phyloP scores from a whole-genome alignment of 2,797 vertebrate genomes.

The Rhinophrynus dorsalis region DNA sequence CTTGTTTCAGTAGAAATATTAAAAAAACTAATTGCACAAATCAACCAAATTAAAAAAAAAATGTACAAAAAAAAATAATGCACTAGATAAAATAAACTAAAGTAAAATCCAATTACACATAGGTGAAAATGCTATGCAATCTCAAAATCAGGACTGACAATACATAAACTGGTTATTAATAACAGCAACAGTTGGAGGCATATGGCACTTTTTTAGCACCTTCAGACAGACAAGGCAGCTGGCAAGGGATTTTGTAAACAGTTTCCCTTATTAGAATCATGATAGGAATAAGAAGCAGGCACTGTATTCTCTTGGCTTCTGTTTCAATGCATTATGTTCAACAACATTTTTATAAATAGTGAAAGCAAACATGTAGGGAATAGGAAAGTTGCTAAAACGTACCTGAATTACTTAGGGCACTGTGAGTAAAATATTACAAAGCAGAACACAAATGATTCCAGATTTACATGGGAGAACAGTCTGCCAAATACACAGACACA shows the following conservation, averaged over 20 bases:
- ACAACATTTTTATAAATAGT: constrained; percentile 54
- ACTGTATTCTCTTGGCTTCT: constrained; percentile 56
- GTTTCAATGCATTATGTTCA: constrained; percentile 57
- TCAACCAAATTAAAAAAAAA: too few relatives aligned
- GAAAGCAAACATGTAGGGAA: background rate
- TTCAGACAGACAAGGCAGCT: constrained; percentile 65
- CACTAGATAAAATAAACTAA: too few relatives aligned
- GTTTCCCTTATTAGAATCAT: constrained; percentile 59
- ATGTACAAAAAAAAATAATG: too few relatives aligned
- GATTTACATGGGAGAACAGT: too few relatives aligned
- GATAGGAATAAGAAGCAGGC: constrained; percentile 60
- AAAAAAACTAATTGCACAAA: too few relatives aligned
- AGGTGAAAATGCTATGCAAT: too few relatives aligned
- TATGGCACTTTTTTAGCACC: constrained; percentile 58
- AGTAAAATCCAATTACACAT: too few relatives aligned
- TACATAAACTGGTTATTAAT: constrained; percentile 63
- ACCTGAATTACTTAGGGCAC: background rate
- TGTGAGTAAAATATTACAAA: background rate
- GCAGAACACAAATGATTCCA: background rate
- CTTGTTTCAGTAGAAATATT: too few relatives aligned
- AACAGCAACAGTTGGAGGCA: constrained; percentile 69
- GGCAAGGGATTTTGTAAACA: constrained; percentile 60
- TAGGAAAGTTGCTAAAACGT: background rate
- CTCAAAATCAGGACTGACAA: too few relatives aligned
- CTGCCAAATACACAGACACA: too few relatives aligned